A percentile compares a stretch with the other conserved stretches of the same genome.
phyloP scores from a whole-genome alignment of 1,140 invertebrate species.

The Anagrus nilaparvatae region DNA sequence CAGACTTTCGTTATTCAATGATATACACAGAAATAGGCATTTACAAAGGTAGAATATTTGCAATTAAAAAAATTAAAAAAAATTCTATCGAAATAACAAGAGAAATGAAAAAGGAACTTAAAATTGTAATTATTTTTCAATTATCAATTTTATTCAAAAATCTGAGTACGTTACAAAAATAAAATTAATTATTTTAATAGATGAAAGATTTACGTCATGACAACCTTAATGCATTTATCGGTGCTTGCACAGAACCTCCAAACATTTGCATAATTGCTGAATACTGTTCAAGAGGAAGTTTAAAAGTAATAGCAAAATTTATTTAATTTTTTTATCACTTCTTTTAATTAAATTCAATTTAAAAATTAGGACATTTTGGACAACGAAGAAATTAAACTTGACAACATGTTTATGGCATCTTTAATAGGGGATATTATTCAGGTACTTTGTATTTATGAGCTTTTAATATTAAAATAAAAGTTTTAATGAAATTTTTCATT shows the following conservation, averaged over 20 bases:
- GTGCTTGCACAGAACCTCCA: conserved; percentile 82
- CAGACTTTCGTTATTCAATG: conserved; percentile 73
- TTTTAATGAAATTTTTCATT: conserved; percentile 1
- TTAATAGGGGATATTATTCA: conserved; percentile 77
- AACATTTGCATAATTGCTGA: conserved; percentile 84
- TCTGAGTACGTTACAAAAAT: too few species aligned
- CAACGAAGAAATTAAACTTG: conserved; percentile 81
- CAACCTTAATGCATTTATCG: conserved; percentile 87
- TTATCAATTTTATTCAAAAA: not conserved
- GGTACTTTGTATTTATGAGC: conserved; percentile 47
- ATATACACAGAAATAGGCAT: conserved; percentile 83
- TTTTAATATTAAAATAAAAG: not conserved
- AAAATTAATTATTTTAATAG: conserved; percentile 41
- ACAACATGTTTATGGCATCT: conserved; percentile 86
- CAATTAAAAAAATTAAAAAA: conserved; percentile 75
- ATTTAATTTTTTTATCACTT: not conserved
- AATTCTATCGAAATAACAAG: conserved; percentile 82
- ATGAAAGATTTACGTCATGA: conserved; percentile 83
- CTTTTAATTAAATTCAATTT: too few species aligned
- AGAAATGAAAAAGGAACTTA: conserved; percentile 90
- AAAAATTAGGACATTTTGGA: conserved; percentile 70
- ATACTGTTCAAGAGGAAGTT: conserved; percentile 81
- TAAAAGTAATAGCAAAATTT: conserved; percentile 52
- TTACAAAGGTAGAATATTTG: conserved; percentile 77
- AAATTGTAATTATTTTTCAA: conserved; percentile 57